Conservation (phyloP, 2,113 vertebrate species). For the Poecilia latipinna region DNA sequence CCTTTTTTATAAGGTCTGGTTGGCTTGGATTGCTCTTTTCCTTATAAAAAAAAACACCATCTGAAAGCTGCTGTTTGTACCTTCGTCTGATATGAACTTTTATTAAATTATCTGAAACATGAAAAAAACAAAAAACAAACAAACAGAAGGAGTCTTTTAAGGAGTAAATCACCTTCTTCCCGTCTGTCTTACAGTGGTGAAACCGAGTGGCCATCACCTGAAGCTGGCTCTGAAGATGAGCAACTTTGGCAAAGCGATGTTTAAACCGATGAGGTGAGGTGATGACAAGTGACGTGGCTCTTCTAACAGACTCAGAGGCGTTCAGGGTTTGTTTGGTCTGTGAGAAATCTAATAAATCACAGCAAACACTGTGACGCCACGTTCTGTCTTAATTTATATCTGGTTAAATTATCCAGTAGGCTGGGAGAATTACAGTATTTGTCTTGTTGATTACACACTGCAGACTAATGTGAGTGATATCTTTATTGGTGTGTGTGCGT, state of each 20-base stretch:
- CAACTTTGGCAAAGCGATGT: constrained; percentile 96
- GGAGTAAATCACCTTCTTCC: neutral
- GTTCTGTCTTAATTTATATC: neutral
- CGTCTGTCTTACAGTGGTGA: constrained; percentile 86
- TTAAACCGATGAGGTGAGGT: constrained; percentile 97
- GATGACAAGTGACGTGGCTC: neutral
- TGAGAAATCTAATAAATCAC: constrained; percentile 2
- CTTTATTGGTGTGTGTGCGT: constrained; percentile 22
- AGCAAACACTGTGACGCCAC: neutral
- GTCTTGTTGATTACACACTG: constrained; percentile 16
- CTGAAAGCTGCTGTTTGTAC: neutral
- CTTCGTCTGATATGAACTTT: neutral
- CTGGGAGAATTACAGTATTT: constrained; percentile 9
- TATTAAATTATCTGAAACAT: neutral
- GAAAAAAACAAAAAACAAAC: neutral
- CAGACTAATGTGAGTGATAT: constrained; percentile 2
- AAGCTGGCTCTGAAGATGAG: constrained; percentile 91
- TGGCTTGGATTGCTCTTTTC: neutral
- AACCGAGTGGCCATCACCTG: constrained; percentile 95
- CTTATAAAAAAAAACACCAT: neutral
- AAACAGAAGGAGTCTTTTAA: neutral
- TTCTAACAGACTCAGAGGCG: neutral
- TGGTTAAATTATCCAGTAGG: constrained; percentile 2
- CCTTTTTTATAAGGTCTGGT: neutral
- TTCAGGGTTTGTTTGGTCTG: neutral